These are phyloP conservation scores for Timema podura DNA, from an alignment of 2,888 invertebrate genomes.

Conservation along the genomic window DNA sequence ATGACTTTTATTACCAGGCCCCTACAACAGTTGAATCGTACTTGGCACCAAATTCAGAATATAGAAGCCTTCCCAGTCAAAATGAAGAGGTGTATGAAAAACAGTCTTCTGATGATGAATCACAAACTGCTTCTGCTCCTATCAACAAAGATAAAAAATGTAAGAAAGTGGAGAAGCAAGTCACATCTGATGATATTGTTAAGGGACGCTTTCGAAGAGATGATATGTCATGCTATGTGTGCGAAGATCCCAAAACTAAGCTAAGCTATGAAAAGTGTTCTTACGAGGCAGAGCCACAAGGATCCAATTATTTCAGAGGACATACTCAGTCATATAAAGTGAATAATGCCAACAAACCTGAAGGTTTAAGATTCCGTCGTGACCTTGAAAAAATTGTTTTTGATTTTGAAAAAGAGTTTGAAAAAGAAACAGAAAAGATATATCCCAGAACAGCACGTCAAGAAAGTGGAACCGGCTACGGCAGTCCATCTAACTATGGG, in stretches of 20 bases:
- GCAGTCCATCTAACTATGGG: slow-evolving; percentile 3
- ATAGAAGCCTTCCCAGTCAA: slow-evolving; percentile 16
- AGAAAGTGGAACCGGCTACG: slow-evolving; percentile 17
- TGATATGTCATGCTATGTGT: slow-evolving; percentile 53
- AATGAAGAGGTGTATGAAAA: slow-evolving; percentile 22
- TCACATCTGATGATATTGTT: slow-evolving; percentile 38
- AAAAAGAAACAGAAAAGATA: slow-evolving; percentile 12
- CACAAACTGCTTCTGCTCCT: slow-evolving; percentile 22
- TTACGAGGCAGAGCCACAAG: slow-evolving; percentile 67
- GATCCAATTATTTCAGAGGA: slow-evolving; percentile 49
- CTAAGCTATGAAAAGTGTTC: slow-evolving; percentile 76
- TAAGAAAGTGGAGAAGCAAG: slow-evolving; percentile 36
- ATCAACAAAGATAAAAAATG: slow-evolving; percentile 36
- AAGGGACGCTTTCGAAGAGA: slow-evolving; percentile 38
- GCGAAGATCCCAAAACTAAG: slow-evolving; percentile 59
- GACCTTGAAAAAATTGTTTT: slow-evolving; percentile 19
- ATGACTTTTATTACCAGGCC: neutral
- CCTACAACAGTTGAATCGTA: neutral
- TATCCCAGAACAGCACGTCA: slow-evolving; percentile 7
- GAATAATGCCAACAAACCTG: slow-evolving; percentile 20
- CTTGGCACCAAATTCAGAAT: neutral
- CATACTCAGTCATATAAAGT: slow-evolving; percentile 23
- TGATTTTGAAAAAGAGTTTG: slow-evolving; percentile 17
- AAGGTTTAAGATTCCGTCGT: slow-evolving; percentile 22
- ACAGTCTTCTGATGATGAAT: neutral